Evolutionary conservation across 2,113 vertebrate genomes (phyloP).

Genomic region (Psittacus erithacus): DNA sequence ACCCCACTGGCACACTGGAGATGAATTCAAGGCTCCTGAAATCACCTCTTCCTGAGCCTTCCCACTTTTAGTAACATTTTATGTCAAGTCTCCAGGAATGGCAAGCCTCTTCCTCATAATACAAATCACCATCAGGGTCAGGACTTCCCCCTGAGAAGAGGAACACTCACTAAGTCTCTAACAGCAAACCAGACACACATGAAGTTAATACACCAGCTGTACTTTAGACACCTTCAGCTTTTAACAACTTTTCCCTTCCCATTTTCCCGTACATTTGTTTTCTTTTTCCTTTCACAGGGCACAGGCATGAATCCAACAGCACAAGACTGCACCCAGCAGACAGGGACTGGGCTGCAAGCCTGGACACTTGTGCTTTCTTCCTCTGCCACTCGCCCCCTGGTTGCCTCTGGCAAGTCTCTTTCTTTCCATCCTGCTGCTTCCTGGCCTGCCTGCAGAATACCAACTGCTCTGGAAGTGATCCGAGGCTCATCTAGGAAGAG

Average conservation of each 20-base stretch:
- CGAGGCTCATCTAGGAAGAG: not conserved
- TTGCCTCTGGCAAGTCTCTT: not conserved
- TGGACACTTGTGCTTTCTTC: not conserved
- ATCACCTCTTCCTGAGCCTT: not conserved
- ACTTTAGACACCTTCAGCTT: not conserved
- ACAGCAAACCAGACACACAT: not conserved
- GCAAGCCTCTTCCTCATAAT: not conserved
- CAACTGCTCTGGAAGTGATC: not conserved
- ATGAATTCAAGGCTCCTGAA: not conserved
- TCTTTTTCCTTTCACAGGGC: not conserved
- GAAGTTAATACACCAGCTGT: not conserved
- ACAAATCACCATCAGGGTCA: not conserved
- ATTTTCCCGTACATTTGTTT: not conserved
- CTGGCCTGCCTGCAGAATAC: not conserved
- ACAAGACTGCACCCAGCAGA: not conserved
- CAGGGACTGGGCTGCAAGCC: not conserved
- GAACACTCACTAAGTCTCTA: not conserved
- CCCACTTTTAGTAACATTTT: not conserved
- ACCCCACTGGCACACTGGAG: not conserved
- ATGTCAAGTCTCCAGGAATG: not conserved
- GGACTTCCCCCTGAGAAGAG: not conserved
- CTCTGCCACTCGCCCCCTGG: fast-evolving
- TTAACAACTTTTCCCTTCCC: not conserved
- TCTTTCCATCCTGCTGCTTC: not conserved
- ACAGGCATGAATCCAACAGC: not conserved